A percentile compares a stretch with the other conserved stretches of the same genome.
Conservation (phyloP, 2,888 invertebrate genomes). For the Dicycla oo region DNA sequence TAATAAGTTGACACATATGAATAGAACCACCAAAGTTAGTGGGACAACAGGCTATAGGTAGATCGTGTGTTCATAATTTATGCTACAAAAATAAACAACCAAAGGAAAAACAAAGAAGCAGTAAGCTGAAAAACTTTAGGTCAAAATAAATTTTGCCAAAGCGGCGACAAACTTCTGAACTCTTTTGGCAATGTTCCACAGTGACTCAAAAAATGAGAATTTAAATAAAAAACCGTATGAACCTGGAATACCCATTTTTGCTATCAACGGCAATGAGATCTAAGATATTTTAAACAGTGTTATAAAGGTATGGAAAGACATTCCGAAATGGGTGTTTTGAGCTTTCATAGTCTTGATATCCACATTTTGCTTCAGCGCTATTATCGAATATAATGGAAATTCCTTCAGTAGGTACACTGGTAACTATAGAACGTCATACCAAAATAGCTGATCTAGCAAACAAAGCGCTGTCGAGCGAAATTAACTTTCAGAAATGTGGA, state of each 20-base stretch:
- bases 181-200: conserved; percentile 60
- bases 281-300: conserved; percentile 14
- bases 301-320: neutral
- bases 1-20: conserved; percentile 75
- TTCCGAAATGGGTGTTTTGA: neutral
- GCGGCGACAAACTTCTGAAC: conserved; percentile 32
- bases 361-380: neutral
- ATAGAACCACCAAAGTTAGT: conserved; percentile 45
- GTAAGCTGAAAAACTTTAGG: conserved; percentile 24
- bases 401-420: neutral
- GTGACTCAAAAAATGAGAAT: conserved; percentile 41
- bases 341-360: neutral
- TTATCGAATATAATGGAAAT: conserved; percentile 17
- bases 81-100: conserved; percentile 25
- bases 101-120: conserved; percentile 25
- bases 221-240: conserved; percentile 35
- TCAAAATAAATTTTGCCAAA: conserved; percentile 45
- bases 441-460: conserved; percentile 38
- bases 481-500: conserved; percentile 24
- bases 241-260: conserved; percentile 24
- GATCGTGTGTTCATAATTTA: conserved; percentile 1
- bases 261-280: conserved; percentile 12
- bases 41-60: neutral
- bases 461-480: conserved; percentile 31
- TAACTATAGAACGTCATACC: conserved; percentile 7